Base-by-base conservation (phyloP, 1,140 invertebrate species). In the Brachionus koreanus region DNA sequence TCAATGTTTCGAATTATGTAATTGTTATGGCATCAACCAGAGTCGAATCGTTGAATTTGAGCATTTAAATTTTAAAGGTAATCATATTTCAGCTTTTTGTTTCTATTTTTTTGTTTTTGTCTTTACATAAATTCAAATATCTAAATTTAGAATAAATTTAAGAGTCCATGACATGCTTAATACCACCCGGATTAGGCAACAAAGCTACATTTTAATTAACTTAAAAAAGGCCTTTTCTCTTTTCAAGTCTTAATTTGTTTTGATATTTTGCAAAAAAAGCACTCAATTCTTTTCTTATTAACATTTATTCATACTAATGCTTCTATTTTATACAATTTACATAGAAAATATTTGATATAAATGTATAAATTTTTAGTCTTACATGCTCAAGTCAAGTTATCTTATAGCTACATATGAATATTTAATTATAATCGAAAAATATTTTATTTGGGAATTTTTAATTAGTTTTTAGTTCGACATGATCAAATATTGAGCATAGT, bases 11-110 rank as follows among this genome's bases (percentile, higher is more conserved):
- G 49, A 42, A 13, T 57, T 57, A 57, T 57, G 49, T 57, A 57
- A 57, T 57, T 57, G 49, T 57, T 57, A 57, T 57, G 49, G 49
- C 49, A 57, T 57, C 49, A 57, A 57, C 49, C 19, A 57, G 49
- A 57, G 49, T 57, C 49, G 49, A 57, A 57, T 57, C 16, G 49
- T 57, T 57, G n/a, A 9, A 25, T 57, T 19, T 57, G 49, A 19
- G 16, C 16, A 57, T 57, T 57, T 23, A 57, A 57, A 57, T 57
- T 57, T 57, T 57, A 9, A 57, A 57, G 16, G 49, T 57, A 57
- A 57, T 57, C 49, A 57, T 57, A 57, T 57, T 57, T 57, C n/a
- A 57, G 49, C 49, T 57, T 23, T 57, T 57, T 49, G 13, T 4
- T 52, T 13, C 16, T 52, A 16, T 52, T 57, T 19, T 57, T 49